Base-by-base conservation (phyloP, 2,888 invertebrate species). In the Andrena camellia region DNA sequence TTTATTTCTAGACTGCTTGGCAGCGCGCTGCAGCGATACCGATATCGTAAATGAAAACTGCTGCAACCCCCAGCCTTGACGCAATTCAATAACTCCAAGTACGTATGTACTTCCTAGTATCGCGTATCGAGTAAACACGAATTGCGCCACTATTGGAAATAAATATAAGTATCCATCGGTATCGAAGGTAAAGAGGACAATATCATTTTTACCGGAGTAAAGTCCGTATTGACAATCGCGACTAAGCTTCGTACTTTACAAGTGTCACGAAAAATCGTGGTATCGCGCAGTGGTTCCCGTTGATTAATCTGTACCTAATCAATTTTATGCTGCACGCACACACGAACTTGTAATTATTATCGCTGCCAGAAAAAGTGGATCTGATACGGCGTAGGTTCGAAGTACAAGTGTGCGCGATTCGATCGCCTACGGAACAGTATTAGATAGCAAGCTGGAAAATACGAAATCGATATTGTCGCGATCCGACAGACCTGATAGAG, bases 1-100 rank as follows among this genome's bases (percentile, higher is more conserved):
- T 42, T 50, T 23, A 48, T 13, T 35, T 64, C 77, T 20, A 83
- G 83, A 83, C 83, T 66, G 83, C 80, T 54, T 81, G 83, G 83
- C 80, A 77, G 42, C 83, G 67, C 26, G 26, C 31, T 33, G 26
- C 57, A 10, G 2, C 13, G 52, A 71, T 33, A 3, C 26, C 7
- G 31, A 42, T 48, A 50, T 33, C 10, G 35, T 50, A 29, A 66
- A 62, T 67, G 33, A 8, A 29, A 29, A n/a, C 6, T 17, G 26
- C 8, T 7, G 13, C 60, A 57, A 80, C 66, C 80, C 20, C 23
- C 59, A 76, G 69, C 80, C 62, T 64, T 63, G 35, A 60, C 48
- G 13, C 20, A 8, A 33, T n/a, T 54, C 26, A 52, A 69, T 72
- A 60, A 73, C 23, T 31, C 50, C 0, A 29, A 57, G 42, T 31